These are phyloP conservation scores for Sparus aurata DNA, from an alignment of 2,797 vertebrate species.

Conservation along the genomic window DNA sequence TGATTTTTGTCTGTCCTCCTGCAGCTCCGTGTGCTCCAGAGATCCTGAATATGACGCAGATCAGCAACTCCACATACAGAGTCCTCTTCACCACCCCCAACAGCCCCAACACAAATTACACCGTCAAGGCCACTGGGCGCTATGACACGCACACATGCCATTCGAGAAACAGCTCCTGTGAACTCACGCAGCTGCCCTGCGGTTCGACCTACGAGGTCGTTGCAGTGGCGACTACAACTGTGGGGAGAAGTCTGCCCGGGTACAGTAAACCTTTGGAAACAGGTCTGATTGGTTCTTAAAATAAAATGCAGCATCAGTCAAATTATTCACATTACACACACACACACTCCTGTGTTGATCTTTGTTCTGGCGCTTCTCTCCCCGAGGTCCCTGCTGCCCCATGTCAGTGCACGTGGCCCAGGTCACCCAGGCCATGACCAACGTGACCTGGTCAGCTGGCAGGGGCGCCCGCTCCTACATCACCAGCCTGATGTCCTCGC, in stretches of 20 bases:
- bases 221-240: slow-evolving; percentile 83
- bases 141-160: slow-evolving; percentile 80
- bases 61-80: slow-evolving; percentile 75
- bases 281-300: slow-evolving; percentile 76
- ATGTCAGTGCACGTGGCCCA: slow-evolving; percentile 84
- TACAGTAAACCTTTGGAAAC: slow-evolving; percentile 91
- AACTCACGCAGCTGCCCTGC: slow-evolving; percentile 87
- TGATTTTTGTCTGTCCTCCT: slow-evolving; percentile 2
- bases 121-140: slow-evolving; percentile 82
- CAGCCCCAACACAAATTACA: slow-evolving; percentile 82
- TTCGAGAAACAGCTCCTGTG: slow-evolving; percentile 77
- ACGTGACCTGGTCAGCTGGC: slow-evolving; percentile 90
- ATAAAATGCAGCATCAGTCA: neutral
- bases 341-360: neutral
- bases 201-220: slow-evolving; percentile 89
- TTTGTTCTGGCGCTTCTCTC: neutral
- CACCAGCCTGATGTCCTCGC: slow-evolving; percentile 86
- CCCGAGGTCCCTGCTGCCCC: slow-evolving; percentile 93
- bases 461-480: slow-evolving; percentile 87
- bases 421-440: slow-evolving; percentile 92
- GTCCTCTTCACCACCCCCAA: slow-evolving; percentile 87
- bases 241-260: slow-evolving; percentile 90
- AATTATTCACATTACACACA: neutral
- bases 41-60: slow-evolving; percentile 88
- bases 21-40: slow-evolving; percentile 93